phyloP scores from a whole-genome alignment of 1,140 invertebrate genomes.

The Plectrocnemia conspersa region DNA sequence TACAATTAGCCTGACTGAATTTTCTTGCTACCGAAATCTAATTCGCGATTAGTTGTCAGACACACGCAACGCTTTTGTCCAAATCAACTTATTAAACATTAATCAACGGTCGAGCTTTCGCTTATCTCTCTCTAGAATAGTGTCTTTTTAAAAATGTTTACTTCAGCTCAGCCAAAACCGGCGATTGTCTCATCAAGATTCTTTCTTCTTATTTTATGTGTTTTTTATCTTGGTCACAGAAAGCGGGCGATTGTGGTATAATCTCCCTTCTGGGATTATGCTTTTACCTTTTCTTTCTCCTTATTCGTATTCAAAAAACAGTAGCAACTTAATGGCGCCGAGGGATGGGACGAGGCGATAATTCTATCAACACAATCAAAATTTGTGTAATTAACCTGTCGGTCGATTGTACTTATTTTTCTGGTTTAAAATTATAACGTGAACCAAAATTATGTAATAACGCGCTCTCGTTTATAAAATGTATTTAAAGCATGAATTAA shows the following conservation, averaged over 20 bases:
- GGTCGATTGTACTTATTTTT: neutral
- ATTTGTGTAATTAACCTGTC: neutral
- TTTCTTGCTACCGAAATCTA: no score
- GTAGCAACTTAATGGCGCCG: no score
- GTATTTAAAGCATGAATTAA: no score
- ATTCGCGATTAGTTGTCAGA: neutral
- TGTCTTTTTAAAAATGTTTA: slow-evolving; percentile 9
- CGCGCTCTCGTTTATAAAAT: neutral
- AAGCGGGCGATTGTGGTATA: neutral
- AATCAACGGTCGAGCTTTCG: neutral
- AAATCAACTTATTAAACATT: neutral
- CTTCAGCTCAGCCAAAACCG: neutral
- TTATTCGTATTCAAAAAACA: no score
- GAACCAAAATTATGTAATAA: neutral
- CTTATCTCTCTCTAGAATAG: neutral
- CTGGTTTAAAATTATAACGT: neutral
- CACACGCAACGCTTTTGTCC: neutral
- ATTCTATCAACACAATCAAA: neutral
- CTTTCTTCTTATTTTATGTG: neutral
- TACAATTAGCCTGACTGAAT: no score
- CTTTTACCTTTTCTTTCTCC: neutral
- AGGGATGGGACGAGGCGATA: neutral
- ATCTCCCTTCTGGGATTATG: neutral
- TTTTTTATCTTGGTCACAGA: neutral
- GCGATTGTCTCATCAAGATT: slow-evolving; percentile 7